Base-by-base conservation (phyloP, 2,888 invertebrate species). In the Lacanobia wlatinum region DNA sequence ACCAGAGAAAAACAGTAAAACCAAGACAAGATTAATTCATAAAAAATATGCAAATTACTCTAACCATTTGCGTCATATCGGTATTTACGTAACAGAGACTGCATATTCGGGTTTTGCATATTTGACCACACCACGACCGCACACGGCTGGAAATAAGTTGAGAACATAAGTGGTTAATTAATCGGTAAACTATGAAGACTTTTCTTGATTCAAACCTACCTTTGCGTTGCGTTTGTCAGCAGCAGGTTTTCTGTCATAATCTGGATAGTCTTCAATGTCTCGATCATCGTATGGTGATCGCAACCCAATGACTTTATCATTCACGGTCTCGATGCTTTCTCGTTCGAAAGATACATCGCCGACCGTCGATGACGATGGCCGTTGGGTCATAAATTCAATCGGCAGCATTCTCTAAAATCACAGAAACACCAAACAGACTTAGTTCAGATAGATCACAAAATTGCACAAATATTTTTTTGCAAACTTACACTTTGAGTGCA, bases 31-130 rank as follows among this genome's bases (percentile, higher is more conserved):
- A 55, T 59, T 69, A 56, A 68, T 70, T 72, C 2, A 63, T 73
- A 73, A 79, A 78, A 78, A 72, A 56, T 65, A 74, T 80, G 69
- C 55, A 80, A 79, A 85, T 73, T 84, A 43, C 55, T 82, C 89
- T 88, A 65, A 92, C 96, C 96, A 58, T 94, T 92, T 73, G 92
- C 89, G 78, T 96, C 92, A 78, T 95, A 96, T 92, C 94, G 91
- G 74, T 96, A 96, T 86, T 92, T 95, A 77, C 96, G 92, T 75
- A 96, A 80, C 40, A 96, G 85, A 16, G 95, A 92, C 84, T 95
- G 94, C 90, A 93, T 91, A 63, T 80, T 90, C 18, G 95, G 91
- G 71, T 91, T 93, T 86, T 94, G 94, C 63, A 90, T 85, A 76
- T 93, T 94, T 40, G 96, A 95, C 60, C 95, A 84, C 43, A 95